Base-by-base conservation (phyloP, 2,888 invertebrate species). In the Pimpla rufipes region DNA sequence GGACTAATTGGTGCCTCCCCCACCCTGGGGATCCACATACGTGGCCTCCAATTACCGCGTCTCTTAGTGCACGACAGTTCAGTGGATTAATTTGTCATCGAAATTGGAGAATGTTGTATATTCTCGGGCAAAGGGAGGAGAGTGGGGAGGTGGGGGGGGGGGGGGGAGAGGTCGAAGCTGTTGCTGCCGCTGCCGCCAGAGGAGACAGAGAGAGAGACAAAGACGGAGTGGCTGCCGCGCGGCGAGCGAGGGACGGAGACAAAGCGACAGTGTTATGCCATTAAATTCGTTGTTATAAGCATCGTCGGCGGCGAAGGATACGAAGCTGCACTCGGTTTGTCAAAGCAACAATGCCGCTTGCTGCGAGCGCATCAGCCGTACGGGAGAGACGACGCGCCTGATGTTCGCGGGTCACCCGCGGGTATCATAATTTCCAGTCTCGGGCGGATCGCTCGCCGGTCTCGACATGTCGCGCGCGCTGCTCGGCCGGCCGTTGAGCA, bases 341-440 rank as follows among this genome's bases (percentile, higher is more conserved):
- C 74, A 74, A 74, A 74, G 74, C 50, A 74, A 59, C 47, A 64
- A 64, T 74, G 37, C 35, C n/a, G n/a, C n/a, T n/a, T n/a, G 21
- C 45, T 29, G 29, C 52, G 47, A 70, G 47, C 23, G 47, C 37
- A 42, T 21, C 42, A 45, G 45, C 42, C n/a, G 45, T 23, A 45
- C 21, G 45, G 45, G 42, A 42, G 23, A 21, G 21, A 66, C 1
- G 35, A 16, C 1, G 23, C 6, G 37, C 35, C 6, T 35, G 35
- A 37, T 52, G 62, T 16, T 18, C 73, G 23, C 59, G 37, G 55
- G 68, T 29, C 57, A 59, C 82, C 59, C 77, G 52, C 23, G 78
- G 70, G 82, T 70, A 78, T 78, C 82, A 82, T 82, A 82, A 79
- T 82, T 82, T 82, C 75, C 62, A 64, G 68, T 79, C 82, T 79